Base-by-base conservation (phyloP, 2,888 invertebrate genomes). In the Sphaerophoria taeniata region DNA sequence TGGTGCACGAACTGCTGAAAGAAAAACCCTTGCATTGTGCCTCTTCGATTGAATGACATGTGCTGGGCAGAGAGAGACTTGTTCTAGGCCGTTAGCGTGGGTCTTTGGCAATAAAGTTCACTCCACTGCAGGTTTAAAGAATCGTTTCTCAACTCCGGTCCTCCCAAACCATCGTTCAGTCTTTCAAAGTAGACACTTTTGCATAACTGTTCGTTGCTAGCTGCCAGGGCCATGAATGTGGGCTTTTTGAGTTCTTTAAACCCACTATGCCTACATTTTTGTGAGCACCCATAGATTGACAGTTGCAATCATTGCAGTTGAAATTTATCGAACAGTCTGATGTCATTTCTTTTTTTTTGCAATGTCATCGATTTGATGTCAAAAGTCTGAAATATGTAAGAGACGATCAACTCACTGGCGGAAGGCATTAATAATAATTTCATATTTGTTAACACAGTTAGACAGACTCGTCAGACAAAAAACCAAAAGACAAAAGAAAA, bases 231-330 rank as follows among this genome's bases (percentile, higher is more conserved):
- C 53, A 60, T 67, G 39, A 60, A 84, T 79, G 80, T 84, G 84
- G 84, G 80, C 55, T 80, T 84, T 74, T 75, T 80, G 67, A 71
- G 84, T 84, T 84, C 84, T 72, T 84, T 84, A 74, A 84, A 84
- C 84, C 71, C 60, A 71, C 84, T 80, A n/a, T n/a, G 31, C 80
- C 75, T 75, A 84, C 80, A 80, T 80, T 75, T 67, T 51, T 70
- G 36, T 47, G 45, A n/a, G n/a, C n/a, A n/a, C n/a, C 34, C 11
- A 34, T n/a, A 56, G 74, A 79, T 79, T 83, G 83, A 79, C 78
- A 83, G 70, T 43, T 58, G 53, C 58, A 83, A 58, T 63, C 63
- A 79, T 74, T 83, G 70, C 65, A 60, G 56, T 31, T 75, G 43
- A 45, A 47, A 63, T 75, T 43, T 47, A 53, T 56, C 51, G 49